Conservation (phyloP, 2,797 vertebrate genomes). For the Thalassophryne amazonica region DNA sequence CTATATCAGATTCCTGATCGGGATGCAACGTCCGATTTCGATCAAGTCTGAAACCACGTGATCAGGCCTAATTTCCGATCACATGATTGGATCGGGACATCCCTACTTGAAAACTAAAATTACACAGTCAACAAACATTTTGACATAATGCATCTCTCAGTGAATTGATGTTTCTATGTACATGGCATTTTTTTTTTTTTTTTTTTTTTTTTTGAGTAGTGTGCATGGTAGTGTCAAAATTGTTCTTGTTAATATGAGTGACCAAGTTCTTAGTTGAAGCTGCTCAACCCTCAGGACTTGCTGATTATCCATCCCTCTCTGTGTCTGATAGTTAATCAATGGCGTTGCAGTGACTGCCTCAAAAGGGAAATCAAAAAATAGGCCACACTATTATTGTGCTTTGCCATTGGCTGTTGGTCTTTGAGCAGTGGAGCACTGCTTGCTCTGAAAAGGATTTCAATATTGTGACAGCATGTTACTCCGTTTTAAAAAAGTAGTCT, state of each 20-base stretch:
- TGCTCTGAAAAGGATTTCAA: conserved; percentile 12
- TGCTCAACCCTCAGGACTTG: conserved; percentile 32
- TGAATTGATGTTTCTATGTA: no score
- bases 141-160: no score
- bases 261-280: conserved; percentile 48
- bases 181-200: conserved; percentile 1
- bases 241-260: conserved; percentile 35
- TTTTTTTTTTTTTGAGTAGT: no score
- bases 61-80: no score
- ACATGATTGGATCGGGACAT: no score
- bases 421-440: conserved; percentile 13
- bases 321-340: conserved; percentile 72
- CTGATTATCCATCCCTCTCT: conserved; percentile 61
- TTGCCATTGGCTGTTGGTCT: conserved; percentile 36
- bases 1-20: no score
- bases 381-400: conserved; percentile 45
- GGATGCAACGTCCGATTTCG: no score
- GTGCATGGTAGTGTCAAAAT: conserved; percentile 3
- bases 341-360: conserved; percentile 44
- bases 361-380: conserved; percentile 62
- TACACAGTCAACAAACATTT: no score
- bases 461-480: conserved; percentile 16
- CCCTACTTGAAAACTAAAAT: no score
- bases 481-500: not conserved
- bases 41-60: no score